Evolutionary conservation across 2,888 invertebrate species (phyloP), one percentile per base, ranked within the genome.

Genomic region (Drosophila histrio): DNA sequence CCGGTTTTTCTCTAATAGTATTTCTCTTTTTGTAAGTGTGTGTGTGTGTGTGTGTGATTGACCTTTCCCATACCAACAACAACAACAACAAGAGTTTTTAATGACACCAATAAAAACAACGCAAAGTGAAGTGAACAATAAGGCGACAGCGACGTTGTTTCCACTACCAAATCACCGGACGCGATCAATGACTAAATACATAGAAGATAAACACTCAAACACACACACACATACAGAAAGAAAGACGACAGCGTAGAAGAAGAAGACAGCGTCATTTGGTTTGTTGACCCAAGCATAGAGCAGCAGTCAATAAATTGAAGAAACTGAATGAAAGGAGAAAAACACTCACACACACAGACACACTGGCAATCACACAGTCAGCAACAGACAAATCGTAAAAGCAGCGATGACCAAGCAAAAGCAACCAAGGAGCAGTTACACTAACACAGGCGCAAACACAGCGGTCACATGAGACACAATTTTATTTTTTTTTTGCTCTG

Each of bases 231-330:
- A 46, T 19, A 60, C 43, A 52, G 28, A 53, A 21, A 56, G 36
- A 26, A 13, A 59, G 38, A 56, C 43, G 15, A 36, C 26, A 38
- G 22, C 19, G 24, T 7, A 28, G 28, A 21, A 28, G 52, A 28
- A 52, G 28, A 52, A 38, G 39, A 52, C 38, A 41, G 13, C 67
- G 61, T 68, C 70, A 68, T 70, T 82, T 79, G 77, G 82, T 82
- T 82, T 82, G 79, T 84, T 82, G 82, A 79, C 81, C 81, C 75
- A 75, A 59, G 71, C 73, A 54, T 58, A 63, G 63, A 79, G 79
- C 75, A 82, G 77, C 77, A 80, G 72, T 81, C 72, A 79, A 79
- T 77, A 79, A 77, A 79, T 69, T 75, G 69, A 72, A 78, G 75
- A 75, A 77, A 78, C 62, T 78, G 73, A 78, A 78, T 78, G 73